Evolutionary conservation across 2,888 invertebrate genomes (phyloP).

Genomic region (Patella depressa): DNA sequence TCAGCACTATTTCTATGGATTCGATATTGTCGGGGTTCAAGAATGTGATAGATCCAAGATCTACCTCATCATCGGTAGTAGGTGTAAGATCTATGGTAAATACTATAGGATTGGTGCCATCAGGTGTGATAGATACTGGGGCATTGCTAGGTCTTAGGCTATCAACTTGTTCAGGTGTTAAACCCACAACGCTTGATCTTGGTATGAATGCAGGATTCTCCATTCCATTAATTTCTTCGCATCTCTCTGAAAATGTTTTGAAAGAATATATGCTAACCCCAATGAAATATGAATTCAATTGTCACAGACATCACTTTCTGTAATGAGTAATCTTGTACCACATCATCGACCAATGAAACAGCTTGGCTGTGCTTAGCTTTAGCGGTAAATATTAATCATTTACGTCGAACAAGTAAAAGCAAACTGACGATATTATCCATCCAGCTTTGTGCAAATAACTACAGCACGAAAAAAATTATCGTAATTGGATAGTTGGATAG

Average conservation of each 20-base stretch:
- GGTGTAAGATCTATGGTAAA: background rate
- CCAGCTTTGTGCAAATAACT: too few relatives aligned
- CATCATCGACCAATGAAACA: too few relatives aligned
- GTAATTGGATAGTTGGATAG: too few relatives aligned
- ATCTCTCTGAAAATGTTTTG: background rate
- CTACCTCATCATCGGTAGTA: background rate
- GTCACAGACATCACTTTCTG: too few relatives aligned
- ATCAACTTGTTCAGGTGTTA: background rate
- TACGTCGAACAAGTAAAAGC: too few relatives aligned
- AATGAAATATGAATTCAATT: too few relatives aligned
- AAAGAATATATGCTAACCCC: background rate
- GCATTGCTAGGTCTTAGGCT: too few relatives aligned
- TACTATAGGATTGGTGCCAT: background rate
- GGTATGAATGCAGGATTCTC: background rate
- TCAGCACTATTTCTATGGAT: background rate
- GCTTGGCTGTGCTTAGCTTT: too few relatives aligned
- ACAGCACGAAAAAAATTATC: too few relatives aligned
- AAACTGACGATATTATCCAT: too few relatives aligned
- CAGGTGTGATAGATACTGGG: background rate
- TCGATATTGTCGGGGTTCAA: background rate
- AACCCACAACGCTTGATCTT: background rate
- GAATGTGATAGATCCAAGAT: background rate
- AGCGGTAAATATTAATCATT: too few relatives aligned
- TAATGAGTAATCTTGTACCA: too few relatives aligned
- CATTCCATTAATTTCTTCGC: constrained; percentile 6